Conservation (phyloP, 23 tunicate genomes). For the Halocynthia aurantium region DNA sequence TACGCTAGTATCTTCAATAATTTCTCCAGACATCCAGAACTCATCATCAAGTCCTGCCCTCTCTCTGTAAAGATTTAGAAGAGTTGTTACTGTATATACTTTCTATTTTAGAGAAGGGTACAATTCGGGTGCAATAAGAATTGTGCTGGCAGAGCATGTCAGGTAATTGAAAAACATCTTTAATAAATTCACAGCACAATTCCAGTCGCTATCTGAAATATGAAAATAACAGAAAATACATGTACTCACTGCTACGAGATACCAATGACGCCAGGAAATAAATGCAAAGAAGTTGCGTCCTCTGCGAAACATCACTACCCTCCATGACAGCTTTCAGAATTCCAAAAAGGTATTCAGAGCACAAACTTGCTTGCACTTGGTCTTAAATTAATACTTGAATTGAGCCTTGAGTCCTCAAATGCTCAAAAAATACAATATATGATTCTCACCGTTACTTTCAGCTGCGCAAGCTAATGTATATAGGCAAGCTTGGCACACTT, state of each 20-base stretch:
- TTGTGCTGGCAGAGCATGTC: too few relatives aligned
- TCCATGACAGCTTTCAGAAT: constrained; percentile 10
- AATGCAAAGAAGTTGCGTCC: neutral
- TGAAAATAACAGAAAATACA: neutral
- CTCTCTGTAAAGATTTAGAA: neutral
- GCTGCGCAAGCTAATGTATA: constrained; percentile 21
- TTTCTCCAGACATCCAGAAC: constrained; percentile 17
- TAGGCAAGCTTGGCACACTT: constrained; percentile 20
- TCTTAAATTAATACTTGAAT: neutral
- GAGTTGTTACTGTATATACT: too few relatives aligned
- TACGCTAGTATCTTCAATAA: constrained; percentile 1
- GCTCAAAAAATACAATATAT: neutral
- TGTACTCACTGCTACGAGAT: constrained; percentile 5
- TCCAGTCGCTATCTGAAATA: too few relatives aligned
- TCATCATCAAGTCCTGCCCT: constrained; percentile 7
- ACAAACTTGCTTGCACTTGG: neutral
- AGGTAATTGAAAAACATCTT: too few relatives aligned
- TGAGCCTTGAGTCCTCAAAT: neutral
- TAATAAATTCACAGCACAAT: too few relatives aligned
- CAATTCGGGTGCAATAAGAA: too few relatives aligned
- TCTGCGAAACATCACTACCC: neutral
- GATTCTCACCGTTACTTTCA: constrained; percentile 15
- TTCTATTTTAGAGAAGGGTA: too few relatives aligned
- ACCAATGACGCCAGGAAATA: constrained; percentile 7
- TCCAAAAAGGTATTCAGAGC: constrained; percentile 1